These are phyloP conservation scores for Lepidurus arcticus DNA, from an alignment of 1,140 invertebrate genomes.

Conservation along the genomic window DNA sequence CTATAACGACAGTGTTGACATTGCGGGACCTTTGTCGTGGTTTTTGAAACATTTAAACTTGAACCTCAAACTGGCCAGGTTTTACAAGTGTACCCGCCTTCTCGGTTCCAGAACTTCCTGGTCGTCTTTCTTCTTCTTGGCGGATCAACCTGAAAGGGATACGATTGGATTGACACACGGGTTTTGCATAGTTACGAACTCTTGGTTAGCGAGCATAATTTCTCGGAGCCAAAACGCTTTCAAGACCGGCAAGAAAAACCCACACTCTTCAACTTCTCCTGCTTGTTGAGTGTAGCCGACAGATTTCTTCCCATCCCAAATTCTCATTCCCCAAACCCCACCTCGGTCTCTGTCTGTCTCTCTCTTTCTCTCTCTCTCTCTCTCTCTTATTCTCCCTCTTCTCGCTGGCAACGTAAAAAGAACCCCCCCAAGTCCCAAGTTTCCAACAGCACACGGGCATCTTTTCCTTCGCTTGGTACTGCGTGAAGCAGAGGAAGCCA, in stretches of 20 bases:
- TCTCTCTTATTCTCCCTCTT: not conserved
- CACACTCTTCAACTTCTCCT: not conserved
- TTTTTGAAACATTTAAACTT: no score
- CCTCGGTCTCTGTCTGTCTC: not conserved
- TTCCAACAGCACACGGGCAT: not conserved
- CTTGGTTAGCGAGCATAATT: constrained; percentile 12
- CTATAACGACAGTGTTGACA: not conserved
- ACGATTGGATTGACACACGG: constrained; percentile 17
- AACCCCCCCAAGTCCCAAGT: no score
- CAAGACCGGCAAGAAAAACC: not conserved
- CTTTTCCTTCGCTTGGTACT: not conserved
- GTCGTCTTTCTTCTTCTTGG: not conserved
- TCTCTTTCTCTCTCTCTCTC: not conserved
- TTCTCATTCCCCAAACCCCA: no score
- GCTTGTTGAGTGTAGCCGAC: no score
- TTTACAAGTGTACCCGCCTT: no score
- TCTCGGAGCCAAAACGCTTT: not conserved
- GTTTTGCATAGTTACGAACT: not conserved
- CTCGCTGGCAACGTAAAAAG: not conserved
- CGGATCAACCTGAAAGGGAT: constrained; percentile 5
- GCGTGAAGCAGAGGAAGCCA: constrained; percentile 1
- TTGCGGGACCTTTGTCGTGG: constrained; percentile 1
- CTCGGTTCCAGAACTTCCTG: not conserved
- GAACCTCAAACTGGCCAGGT: no score
- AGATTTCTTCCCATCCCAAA: no score